These are phyloP conservation scores for Panthera uncia DNA, from an alignment of 2,113 vertebrate genomes.

Conservation along the genomic window DNA sequence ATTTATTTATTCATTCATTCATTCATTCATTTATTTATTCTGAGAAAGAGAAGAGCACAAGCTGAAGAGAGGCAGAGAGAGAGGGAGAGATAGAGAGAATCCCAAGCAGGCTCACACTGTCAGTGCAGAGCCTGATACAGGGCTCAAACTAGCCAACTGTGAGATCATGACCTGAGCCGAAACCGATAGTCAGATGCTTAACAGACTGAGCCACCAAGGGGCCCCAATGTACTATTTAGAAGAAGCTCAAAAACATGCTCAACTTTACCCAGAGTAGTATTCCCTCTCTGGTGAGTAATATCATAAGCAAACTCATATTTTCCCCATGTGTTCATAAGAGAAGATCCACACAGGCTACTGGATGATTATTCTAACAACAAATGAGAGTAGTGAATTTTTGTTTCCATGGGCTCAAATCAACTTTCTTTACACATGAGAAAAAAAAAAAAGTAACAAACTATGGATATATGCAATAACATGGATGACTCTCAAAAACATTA, in stretches of 20 bases:
- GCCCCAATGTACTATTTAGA: background rate
- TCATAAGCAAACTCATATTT: background rate
- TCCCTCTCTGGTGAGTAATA: background rate
- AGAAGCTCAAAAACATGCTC: background rate
- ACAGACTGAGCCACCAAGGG: too few relatives aligned
- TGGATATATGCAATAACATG: background rate
- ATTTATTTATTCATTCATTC: too few relatives aligned
- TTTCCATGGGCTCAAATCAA: background rate
- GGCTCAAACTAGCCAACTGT: too few relatives aligned
- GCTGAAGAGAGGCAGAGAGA: too few relatives aligned
- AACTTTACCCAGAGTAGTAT: background rate
- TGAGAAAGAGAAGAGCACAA: too few relatives aligned
- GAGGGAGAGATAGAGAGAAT: too few relatives aligned
- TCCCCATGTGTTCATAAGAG: background rate
- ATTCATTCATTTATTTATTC: too few relatives aligned
- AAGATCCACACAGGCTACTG: background rate
- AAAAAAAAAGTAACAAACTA: background rate
- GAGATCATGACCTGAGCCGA: too few relatives aligned
- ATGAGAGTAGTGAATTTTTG: background rate
- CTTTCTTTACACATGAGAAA: background rate
- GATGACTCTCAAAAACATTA: background rate
- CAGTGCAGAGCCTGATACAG: too few relatives aligned
- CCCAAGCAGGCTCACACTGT: too few relatives aligned
- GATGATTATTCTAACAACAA: background rate
- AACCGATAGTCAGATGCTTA: too few relatives aligned